These are phyloP conservation scores for Apotomis capreana DNA, from an alignment of 2,888 invertebrate species.

Conservation along the genomic window DNA sequence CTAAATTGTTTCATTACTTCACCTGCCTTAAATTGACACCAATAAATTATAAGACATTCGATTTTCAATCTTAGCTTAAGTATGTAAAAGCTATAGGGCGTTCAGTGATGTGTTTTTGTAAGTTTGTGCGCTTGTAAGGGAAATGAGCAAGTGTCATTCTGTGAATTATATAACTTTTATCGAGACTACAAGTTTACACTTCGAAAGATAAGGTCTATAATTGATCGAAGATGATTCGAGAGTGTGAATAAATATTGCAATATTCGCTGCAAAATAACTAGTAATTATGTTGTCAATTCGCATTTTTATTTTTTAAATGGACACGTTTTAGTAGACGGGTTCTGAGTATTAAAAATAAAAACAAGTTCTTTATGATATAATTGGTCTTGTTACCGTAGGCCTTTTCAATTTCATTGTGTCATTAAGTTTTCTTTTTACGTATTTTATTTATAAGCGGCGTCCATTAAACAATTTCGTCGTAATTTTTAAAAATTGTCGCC, in stretches of 20 bases:
- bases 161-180: constrained; percentile 46
- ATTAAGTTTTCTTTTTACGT: constrained; percentile 30
- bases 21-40: constrained; percentile 55
- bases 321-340: constrained; percentile 48
- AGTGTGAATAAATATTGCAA: constrained; percentile 35
- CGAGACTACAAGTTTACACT: constrained; percentile 43
- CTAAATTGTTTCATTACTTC: constrained; percentile 73
- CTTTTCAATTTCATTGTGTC: constrained; percentile 29
- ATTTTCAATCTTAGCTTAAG: constrained; percentile 34
- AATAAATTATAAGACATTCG: constrained; percentile 37
- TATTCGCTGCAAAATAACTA: constrained; percentile 45
- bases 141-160: constrained; percentile 51
- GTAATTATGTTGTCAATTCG: constrained; percentile 62
- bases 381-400: constrained; percentile 30
- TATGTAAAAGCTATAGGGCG: constrained; percentile 14
- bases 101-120: constrained; percentile 30
- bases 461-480: constrained; percentile 8
- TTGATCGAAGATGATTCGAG: constrained; percentile 41
- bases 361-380: constrained; percentile 40
- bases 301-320: constrained; percentile 47
- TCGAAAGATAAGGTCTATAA: constrained; percentile 40
- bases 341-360: constrained; percentile 38
- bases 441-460: constrained; percentile 13
- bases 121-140: constrained; percentile 34
- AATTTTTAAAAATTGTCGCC: constrained; percentile 14